Percentiles rank a stretch among this genome's conserved stretches.
Evolutionary conservation across 2,797 vertebrate species (phyloP).

Genomic region (Galago senegalensis): DNA sequence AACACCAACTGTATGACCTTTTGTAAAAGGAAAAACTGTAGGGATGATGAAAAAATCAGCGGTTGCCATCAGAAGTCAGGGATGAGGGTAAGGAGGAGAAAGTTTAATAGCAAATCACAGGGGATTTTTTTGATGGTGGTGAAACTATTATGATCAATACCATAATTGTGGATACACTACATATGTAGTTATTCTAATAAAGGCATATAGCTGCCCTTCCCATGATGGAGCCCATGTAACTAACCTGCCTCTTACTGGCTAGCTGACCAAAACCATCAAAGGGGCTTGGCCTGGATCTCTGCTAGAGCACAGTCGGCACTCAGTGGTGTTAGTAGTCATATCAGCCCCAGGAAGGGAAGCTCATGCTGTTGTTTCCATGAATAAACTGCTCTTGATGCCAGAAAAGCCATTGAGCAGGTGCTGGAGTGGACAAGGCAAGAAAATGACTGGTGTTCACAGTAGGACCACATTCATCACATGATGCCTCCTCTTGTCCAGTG

Average conservation of each 20-base stretch:
- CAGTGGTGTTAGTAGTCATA: neutral
- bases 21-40: too few species aligned
- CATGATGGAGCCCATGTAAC: neutral
- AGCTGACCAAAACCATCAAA: too few species aligned
- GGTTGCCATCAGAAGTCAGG: too few species aligned
- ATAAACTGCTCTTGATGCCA: too few species aligned
- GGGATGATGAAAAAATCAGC: too few species aligned
- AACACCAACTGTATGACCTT: fast-evolving
- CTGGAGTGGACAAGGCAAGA: neutral
- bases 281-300: neutral
- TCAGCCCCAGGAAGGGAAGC: neutral
- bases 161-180: too few species aligned
- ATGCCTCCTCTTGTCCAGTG: neutral
- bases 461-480: neutral
- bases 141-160: neutral
- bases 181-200: neutral
- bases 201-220: neutral
- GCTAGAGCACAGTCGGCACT: too few species aligned
- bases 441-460: neutral
- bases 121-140: neutral
- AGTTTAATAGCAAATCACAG: too few species aligned
- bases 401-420: neutral
- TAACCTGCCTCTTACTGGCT: neutral
- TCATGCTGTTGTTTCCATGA: neutral
- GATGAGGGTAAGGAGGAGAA: neutral